These are phyloP conservation scores for Acholoe squamosa DNA, from an alignment of 2,888 invertebrate genomes.

Conservation along the genomic window DNA sequence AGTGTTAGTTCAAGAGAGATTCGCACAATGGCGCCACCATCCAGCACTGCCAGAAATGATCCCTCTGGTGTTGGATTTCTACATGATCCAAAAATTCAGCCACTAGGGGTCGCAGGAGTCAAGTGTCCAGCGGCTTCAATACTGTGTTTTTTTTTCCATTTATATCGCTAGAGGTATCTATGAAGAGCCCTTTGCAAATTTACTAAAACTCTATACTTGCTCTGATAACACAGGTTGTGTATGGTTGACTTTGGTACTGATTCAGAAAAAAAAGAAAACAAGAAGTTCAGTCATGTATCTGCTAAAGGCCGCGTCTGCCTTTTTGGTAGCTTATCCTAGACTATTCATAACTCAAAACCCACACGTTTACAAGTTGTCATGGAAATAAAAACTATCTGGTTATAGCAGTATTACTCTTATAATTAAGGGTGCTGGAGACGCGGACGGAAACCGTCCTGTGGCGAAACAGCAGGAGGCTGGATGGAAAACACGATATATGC, in stretches of 20 bases:
- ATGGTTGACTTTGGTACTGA: too few species aligned
- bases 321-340: too few species aligned
- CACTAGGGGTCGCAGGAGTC: not conserved
- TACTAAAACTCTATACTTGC: too few species aligned
- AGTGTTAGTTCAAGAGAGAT: conserved; percentile 41
- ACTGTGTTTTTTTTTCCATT: not conserved
- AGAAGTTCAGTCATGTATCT: too few species aligned
- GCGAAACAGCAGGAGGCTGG: conserved; percentile 14
- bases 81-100: not conserved
- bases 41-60: not conserved
- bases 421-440: not conserved
- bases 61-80: not conserved
- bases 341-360: too few species aligned
- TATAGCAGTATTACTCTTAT: conserved; percentile 1
- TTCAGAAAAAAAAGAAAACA: too few species aligned
- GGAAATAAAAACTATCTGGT: not conserved
- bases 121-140: not conserved
- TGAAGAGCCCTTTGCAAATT: not conserved
- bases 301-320: too few species aligned
- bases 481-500: conserved; percentile 34
- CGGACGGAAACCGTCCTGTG: not conserved
- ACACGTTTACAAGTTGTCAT: too few species aligned
- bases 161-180: not conserved
- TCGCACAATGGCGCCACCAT: conserved; percentile 50
- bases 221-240: too few species aligned